Conservation (phyloP, 2,888 invertebrate species). For the Tetanocera ferruginea region DNA sequence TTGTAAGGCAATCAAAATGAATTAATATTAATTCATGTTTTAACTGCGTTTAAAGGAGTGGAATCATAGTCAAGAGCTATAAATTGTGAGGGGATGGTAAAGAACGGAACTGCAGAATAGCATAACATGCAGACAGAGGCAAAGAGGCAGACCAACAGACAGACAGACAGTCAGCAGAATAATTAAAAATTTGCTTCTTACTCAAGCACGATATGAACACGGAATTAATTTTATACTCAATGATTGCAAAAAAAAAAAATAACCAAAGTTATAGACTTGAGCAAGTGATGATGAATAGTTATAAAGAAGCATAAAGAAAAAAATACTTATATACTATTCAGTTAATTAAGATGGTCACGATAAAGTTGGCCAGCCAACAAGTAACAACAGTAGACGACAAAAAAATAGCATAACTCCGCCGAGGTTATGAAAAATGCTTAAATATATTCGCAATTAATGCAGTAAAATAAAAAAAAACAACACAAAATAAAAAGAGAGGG, state of each 20-base stretch:
- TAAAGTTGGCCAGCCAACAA: no score
- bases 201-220: no score
- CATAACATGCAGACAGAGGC: not conserved
- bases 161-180: not conserved
- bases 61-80: not conserved
- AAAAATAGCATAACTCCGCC: not conserved
- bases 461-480: not conserved
- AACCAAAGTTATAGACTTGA: no score
- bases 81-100: not conserved
- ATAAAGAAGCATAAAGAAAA: no score
- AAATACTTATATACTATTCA: no score
- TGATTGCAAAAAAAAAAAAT: no score
- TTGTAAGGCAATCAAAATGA: slow-evolving; percentile 14
- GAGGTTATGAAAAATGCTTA: not conserved
- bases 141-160: not conserved
- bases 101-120: not conserved
- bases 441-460: not conserved
- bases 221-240: no score
- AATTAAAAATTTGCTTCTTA: not conserved
- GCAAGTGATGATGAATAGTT: no score
- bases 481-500: not conserved
- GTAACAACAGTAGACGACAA: no score
- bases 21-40: slow-evolving; percentile 3
- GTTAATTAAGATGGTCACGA: no score
- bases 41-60: not conserved